Evolutionary conservation across 2,113 vertebrate genomes (phyloP).

Genomic region (Galbula dea): DNA sequence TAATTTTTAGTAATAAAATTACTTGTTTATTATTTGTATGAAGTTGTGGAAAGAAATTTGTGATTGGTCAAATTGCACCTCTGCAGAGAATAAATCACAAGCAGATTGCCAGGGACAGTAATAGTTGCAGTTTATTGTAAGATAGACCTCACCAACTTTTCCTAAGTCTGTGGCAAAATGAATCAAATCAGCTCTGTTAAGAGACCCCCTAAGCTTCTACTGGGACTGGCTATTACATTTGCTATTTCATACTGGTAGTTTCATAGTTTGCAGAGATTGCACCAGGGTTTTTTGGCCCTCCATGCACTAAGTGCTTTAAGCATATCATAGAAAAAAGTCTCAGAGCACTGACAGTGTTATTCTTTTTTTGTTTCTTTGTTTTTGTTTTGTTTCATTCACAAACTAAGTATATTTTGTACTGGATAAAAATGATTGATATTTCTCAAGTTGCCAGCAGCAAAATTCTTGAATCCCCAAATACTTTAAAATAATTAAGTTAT

Average conservation of each 20-base stretch:
- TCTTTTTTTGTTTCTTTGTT: background rate
- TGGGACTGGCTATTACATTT: background rate
- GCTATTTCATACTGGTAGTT: background rate
- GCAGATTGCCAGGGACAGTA: background rate
- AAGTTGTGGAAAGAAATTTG: background rate
- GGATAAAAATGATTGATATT: constrained; percentile 2
- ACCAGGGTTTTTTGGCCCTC: background rate
- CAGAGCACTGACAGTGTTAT: background rate
- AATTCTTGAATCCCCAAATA: background rate
- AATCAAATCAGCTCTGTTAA: background rate
- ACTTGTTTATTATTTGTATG: background rate
- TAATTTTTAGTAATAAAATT: background rate
- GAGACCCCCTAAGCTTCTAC: background rate
- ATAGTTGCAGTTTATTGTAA: background rate
- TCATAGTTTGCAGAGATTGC: background rate
- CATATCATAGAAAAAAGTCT: background rate
- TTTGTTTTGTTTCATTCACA: background rate
- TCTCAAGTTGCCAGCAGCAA: background rate
- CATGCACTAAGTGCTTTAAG: background rate
- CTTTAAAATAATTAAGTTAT: constrained; percentile 17
- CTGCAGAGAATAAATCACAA: background rate
- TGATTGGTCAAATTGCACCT: background rate
- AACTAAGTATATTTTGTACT: background rate
- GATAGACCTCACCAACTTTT: background rate
- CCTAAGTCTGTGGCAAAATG: background rate